Evolutionary conservation across 2,797 vertebrate species (phyloP).

Genomic region (Anguilla pacifica): DNA sequence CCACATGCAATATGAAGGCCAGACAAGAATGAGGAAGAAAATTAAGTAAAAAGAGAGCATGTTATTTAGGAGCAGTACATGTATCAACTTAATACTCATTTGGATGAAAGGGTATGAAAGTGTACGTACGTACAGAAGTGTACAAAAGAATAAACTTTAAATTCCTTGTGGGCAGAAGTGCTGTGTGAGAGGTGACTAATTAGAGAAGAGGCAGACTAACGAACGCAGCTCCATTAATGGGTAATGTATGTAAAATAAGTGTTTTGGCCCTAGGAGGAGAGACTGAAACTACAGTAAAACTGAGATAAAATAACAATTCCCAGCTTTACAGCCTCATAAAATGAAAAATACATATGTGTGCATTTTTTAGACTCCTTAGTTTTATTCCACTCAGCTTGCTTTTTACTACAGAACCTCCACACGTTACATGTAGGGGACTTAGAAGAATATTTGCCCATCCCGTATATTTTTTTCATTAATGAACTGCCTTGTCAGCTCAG

Average conservation of each 20-base stretch:
- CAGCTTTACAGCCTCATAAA: constrained; percentile 9
- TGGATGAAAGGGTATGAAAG: neutral
- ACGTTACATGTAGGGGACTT: neutral
- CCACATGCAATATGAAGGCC: neutral
- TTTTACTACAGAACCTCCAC: neutral
- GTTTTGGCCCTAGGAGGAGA: constrained; percentile 10
- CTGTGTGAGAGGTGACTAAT: constrained; percentile 1
- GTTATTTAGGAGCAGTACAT: neutral
- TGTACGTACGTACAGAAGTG: neutral
- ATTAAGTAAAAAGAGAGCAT: neutral
- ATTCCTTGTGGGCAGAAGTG: constrained; percentile 7
- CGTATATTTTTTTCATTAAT: constrained; percentile 5
- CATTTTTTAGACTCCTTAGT: neutral
- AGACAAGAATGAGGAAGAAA: neutral
- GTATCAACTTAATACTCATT: neutral
- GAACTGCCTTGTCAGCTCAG: neutral
- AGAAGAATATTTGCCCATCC: neutral
- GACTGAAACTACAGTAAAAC: constrained; percentile 24
- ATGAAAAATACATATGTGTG: constrained; percentile 3
- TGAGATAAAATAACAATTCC: constrained; percentile 17
- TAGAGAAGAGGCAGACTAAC: constrained; percentile 7
- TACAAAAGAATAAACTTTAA: neutral
- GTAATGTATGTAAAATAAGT: constrained; percentile 11
- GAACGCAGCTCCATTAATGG: neutral
- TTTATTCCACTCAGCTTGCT: neutral